Evolutionary conservation across 2,797 vertebrate species (phyloP), one percentile per base, ranked within the genome.

Genomic region (Phataginus tetradactyla): DNA sequence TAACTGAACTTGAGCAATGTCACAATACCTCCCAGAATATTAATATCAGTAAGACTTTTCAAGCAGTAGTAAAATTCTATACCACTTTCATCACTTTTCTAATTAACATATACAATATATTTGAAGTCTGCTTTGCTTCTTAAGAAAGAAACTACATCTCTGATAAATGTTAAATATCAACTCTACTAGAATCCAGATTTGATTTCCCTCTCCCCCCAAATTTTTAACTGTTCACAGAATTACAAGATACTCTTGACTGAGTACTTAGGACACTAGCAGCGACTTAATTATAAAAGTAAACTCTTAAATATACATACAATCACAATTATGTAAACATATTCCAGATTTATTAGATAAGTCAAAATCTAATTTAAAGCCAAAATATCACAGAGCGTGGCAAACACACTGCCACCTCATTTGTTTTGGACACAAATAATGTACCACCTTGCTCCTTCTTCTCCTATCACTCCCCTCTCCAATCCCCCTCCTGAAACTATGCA

Each of bases 21-120:
- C 10, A 39, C 21, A 75, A 80, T 78, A 34, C 68, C 61, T 61
- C 57, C 51, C 34, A 80, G 57, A 78, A 97, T 17, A 42, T 57
- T 23, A 61, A 72, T 25, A 23, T 14, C 68, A 34, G 17, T 18
- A 87, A 77, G n/a, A 27, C 86, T 89, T 90, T 74, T 61, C 55
- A 97, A 97, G 90, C 51, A 96, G 21, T 20, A 80, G 51, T 55
- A 49, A 74, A 93, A 95, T 80, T 88, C 78, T 59, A 80, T 51
- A 72, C 1, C 8, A 32, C 51, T 75, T 85, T 91, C 74, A 96
- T 13, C 4, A 14, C 2, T 71, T 74, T 91, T 86, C 39, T 45
- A 96, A 95, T 32, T 78, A 92, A 94, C 29, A 29, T 14, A 42
- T 15, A 27, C 39, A 81, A 42, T 27, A 90, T 25, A 95, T 21